These are phyloP conservation scores for Ophioninae sp. DNA, from an alignment of 2,888 invertebrate species.

Conservation along the genomic window DNA sequence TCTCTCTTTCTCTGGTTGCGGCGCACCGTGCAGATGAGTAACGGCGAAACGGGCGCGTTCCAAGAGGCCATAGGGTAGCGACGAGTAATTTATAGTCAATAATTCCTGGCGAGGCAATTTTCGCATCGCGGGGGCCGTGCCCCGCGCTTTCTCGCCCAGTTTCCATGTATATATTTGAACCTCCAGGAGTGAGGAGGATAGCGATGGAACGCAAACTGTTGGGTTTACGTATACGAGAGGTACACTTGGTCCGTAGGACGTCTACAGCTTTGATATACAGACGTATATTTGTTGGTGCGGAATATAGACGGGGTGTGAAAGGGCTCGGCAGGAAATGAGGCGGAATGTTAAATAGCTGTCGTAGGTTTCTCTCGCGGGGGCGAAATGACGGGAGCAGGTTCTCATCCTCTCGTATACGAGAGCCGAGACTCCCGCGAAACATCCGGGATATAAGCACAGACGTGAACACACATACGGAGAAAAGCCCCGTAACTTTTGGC, in stretches of 20 bases:
- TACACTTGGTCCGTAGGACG: background rate
- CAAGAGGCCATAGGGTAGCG: conserved; percentile 65
- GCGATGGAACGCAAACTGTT: conserved; percentile 37
- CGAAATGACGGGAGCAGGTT: conserved; percentile 47
- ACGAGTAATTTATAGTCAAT: conserved; percentile 77
- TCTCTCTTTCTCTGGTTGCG: conserved; percentile 33
- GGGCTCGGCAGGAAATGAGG: conserved; percentile 71
- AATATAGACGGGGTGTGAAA: conserved; percentile 36
- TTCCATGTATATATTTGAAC: conserved; percentile 43
- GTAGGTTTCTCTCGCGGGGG: conserved; percentile 41
- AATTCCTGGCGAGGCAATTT: conserved; percentile 77
- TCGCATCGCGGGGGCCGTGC: conserved; percentile 74
- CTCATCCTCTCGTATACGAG: conserved; percentile 10
- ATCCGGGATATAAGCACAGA: background rate
- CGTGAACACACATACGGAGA: conserved; percentile 10
- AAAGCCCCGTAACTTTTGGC: conserved; percentile 37
- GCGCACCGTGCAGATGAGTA: conserved; percentile 75
- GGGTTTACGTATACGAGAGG: background rate
- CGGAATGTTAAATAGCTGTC: conserved; percentile 75
- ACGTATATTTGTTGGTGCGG: conserved; percentile 5
- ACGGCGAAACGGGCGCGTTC: conserved; percentile 69
- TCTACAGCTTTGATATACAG: background rate
- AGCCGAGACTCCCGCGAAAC: conserved; percentile 10
- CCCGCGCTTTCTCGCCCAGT: conserved; percentile 61
- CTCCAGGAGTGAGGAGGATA: conserved; percentile 42